Evolutionary conservation across 1,140 invertebrate species (phyloP).

Genomic region (Eubasilissa regina): DNA sequence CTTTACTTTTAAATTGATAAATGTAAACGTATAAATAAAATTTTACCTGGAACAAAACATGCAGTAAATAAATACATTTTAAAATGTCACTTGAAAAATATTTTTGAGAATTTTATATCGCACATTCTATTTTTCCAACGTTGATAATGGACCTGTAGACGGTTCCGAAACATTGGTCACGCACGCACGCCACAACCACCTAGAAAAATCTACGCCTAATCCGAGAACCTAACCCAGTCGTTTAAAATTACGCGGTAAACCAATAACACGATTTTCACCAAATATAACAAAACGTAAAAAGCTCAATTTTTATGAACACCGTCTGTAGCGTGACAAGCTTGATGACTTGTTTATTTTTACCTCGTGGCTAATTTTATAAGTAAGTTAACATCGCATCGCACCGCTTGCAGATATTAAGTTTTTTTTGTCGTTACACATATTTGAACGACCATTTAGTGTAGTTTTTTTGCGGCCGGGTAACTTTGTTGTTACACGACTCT

Average conservation of each 20-base stretch:
- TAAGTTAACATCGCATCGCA: background rate
- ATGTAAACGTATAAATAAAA: too few species aligned
- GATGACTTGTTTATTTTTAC: background rate
- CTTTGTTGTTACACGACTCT: conserved; percentile 8
- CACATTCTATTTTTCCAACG: too few species aligned
- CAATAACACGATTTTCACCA: background rate
- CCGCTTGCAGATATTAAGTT: background rate
- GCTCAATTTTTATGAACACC: background rate
- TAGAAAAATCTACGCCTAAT: too few species aligned
- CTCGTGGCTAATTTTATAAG: background rate
- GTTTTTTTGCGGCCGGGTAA: conserved; percentile 15
- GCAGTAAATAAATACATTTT: too few species aligned
- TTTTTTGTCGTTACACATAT: conserved; percentile 46
- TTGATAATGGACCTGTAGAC: too few species aligned
- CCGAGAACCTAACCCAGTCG: too few species aligned
- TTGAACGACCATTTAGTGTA: conserved; percentile 37
- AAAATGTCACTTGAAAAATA: too few species aligned
- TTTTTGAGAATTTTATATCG: too few species aligned
- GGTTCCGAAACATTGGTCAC: too few species aligned
- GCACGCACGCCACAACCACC: too few species aligned
- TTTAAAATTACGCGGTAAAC: background rate
- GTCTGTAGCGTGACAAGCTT: background rate
- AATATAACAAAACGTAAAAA: background rate
- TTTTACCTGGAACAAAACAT: too few species aligned
- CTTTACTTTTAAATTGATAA: too few species aligned